These are phyloP conservation scores for Brachyistius frenatus DNA, from an alignment of 2,113 vertebrate genomes.

Conservation along the genomic window DNA sequence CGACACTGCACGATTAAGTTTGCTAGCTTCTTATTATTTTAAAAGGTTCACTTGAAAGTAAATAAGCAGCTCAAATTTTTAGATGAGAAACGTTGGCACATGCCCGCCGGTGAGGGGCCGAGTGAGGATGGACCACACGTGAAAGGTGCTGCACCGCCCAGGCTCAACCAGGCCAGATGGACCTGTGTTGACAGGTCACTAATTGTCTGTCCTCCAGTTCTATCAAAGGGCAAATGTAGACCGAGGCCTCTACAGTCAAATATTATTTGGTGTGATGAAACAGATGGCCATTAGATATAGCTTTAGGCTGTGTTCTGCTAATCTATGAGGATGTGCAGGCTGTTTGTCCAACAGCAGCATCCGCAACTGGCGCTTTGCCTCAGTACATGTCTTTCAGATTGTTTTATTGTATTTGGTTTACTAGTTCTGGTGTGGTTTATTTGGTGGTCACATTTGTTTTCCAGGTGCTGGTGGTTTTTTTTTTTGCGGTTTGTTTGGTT, in stretches of 20 bases:
- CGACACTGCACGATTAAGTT: constrained; percentile 39
- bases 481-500: constrained; percentile 63
- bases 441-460: constrained; percentile 53
- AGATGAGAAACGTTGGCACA: constrained; percentile 58
- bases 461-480: constrained; percentile 32
- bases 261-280: constrained; percentile 54
- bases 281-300: constrained; percentile 40
- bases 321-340: constrained; percentile 49
- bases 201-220: constrained; percentile 57
- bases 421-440: constrained; percentile 29
- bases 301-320: constrained; percentile 55
- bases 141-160: constrained; percentile 30
- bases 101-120: constrained; percentile 43
- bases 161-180: constrained; percentile 51
- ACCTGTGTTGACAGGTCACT: constrained; percentile 55
- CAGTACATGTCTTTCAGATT: constrained; percentile 16
- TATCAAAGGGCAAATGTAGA: constrained; percentile 55
- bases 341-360: constrained; percentile 22
- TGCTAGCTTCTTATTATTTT: constrained; percentile 32
- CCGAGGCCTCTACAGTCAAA: constrained; percentile 38
- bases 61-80: constrained; percentile 59
- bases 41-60: constrained; percentile 46
- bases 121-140: constrained; percentile 57
- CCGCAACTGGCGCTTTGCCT: constrained; percentile 10
- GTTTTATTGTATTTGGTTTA: constrained; percentile 35